phyloP scores from a whole-genome alignment of 2,797 vertebrate genomes.

The Dendrocincla tyrannina region DNA sequence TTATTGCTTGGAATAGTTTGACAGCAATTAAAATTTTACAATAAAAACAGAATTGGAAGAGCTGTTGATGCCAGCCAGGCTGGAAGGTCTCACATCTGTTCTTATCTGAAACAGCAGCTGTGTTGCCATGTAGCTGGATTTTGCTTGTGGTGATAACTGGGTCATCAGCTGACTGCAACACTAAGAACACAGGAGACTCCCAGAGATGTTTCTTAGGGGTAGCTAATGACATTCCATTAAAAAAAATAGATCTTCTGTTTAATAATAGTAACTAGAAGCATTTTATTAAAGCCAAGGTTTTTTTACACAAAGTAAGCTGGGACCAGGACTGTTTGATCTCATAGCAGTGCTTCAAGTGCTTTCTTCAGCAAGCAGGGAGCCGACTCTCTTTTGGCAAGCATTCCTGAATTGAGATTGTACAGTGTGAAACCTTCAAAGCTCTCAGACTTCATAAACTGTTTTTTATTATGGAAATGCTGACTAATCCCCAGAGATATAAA shows the following conservation, averaged over 20 bases:
- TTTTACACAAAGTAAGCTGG: neutral
- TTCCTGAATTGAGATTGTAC: neutral
- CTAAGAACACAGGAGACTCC: neutral
- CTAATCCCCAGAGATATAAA: neutral
- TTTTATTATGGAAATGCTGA: neutral
- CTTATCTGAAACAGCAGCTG: conserved; percentile 49
- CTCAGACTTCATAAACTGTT: neutral
- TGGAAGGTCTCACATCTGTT: neutral
- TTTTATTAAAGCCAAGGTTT: neutral
- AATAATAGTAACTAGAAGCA: neutral
- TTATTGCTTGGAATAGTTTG: neutral
- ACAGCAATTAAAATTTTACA: neutral
- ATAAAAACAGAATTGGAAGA: neutral
- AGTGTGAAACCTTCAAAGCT: neutral
- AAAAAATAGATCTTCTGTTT: neutral
- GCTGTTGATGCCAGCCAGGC: neutral
- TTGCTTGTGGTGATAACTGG: conserved; percentile 30
- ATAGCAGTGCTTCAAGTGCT: neutral
- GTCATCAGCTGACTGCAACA: conserved; percentile 7
- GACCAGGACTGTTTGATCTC: neutral
- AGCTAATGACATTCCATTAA: neutral
- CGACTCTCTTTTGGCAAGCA: neutral
- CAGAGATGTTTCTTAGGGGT: neutral
- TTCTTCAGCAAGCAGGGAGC: neutral
- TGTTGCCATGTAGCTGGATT: neutral